A percentile compares a stretch with the other conserved stretches of the same genome.
phyloP scores from a whole-genome alignment of 2,797 vertebrate species.

The Varecia variegata region DNA sequence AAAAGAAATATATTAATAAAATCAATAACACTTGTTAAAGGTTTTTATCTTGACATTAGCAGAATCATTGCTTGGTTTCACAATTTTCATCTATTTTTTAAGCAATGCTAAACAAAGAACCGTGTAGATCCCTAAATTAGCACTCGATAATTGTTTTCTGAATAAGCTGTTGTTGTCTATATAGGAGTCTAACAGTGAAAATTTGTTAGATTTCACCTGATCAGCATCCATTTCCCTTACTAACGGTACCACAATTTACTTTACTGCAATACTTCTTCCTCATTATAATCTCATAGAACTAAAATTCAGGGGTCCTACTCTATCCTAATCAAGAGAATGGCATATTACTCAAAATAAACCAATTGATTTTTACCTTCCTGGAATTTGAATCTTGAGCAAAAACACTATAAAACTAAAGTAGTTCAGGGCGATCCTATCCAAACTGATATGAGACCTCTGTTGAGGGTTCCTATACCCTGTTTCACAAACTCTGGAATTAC shows the following conservation, averaged over 20 bases:
- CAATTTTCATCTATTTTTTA: constrained; percentile 34
- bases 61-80: neutral
- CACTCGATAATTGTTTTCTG: constrained; percentile 3
- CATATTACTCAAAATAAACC: neutral
- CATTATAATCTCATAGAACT: neutral
- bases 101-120: neutral
- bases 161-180: neutral
- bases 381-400: neutral
- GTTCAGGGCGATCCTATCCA: neutral
- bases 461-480: neutral
- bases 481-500: neutral
- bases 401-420: neutral
- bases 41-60: neutral
- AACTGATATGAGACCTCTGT: neutral
- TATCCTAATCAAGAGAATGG: neutral
- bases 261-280: constrained; percentile 14
- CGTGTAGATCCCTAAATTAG: neutral
- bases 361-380: neutral
- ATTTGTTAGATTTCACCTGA: constrained; percentile 16
- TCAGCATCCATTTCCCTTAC: neutral
- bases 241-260: neutral
- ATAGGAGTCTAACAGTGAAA: neutral
- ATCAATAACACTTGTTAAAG: neutral
- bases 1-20: constrained; percentile 28
- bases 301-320: neutral